Conservation (phyloP, 2,888 invertebrate genomes). For the Callinectes sapidus region DNA sequence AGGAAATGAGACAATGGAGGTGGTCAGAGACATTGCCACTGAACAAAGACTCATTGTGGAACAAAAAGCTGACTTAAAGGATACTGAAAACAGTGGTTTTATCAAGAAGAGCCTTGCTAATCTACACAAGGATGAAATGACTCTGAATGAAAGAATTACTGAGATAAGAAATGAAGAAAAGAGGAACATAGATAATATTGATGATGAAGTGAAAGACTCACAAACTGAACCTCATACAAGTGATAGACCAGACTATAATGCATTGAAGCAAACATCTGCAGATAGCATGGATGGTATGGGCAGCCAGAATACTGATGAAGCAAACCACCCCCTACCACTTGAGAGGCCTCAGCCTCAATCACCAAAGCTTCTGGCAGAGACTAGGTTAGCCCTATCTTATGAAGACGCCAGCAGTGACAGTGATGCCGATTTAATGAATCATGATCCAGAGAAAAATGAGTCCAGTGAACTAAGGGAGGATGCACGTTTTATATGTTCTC, state of each 20-base stretch:
- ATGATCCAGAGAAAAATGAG: background rate
- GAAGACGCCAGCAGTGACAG: conserved; percentile 7
- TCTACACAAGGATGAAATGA: background rate
- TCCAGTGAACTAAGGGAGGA: conserved; percentile 52
- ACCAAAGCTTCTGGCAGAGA: background rate
- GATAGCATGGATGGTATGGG: background rate
- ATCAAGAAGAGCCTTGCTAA: background rate
- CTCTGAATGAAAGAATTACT: background rate
- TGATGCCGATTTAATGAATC: background rate
- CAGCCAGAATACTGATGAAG: background rate
- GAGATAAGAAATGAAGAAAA: conserved; percentile 1
- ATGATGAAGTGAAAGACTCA: background rate
- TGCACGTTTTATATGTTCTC: conserved; percentile 58
- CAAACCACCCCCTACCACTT: background rate
- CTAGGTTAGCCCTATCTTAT: background rate
- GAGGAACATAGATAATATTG: background rate
- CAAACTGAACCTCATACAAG: background rate
- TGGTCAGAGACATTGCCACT: background rate
- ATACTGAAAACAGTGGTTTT: conserved; percentile 37
- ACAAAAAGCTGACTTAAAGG: background rate
- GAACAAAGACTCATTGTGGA: background rate
- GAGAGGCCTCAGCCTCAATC: background rate
- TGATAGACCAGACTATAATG: background rate
- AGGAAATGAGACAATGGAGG: background rate
- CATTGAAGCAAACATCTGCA: background rate